Conservation (phyloP, 92 coral and sea anemone species). For the Virgularia gustaviana region DNA sequence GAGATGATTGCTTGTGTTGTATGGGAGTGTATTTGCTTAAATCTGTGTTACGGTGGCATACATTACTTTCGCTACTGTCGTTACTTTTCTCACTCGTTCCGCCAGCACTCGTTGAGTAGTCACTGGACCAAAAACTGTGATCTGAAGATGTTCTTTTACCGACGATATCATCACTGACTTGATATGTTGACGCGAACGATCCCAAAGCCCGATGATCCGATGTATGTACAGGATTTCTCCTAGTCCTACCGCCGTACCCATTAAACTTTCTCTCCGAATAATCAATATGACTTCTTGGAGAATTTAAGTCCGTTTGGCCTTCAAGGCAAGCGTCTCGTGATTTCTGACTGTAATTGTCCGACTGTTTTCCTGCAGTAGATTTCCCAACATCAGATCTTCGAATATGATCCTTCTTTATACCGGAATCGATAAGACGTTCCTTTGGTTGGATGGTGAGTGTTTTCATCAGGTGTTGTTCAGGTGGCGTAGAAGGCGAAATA, state of each 20-base stretch:
- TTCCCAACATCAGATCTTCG: neutral
- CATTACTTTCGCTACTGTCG: slow-evolving; percentile 8
- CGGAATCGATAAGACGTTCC: slow-evolving; percentile 20
- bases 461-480: neutral
- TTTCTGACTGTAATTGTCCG: slow-evolving; percentile 11
- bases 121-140: slow-evolving; percentile 39
- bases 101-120: slow-evolving; percentile 34
- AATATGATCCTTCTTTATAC: neutral
- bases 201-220: slow-evolving; percentile 19
- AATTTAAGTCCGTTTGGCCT: neutral
- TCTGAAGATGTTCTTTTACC: slow-evolving; percentile 26
- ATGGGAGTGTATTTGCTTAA: neutral
- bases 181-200: slow-evolving; percentile 27
- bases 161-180: slow-evolving; percentile 25
- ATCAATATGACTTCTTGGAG: slow-evolving; percentile 2
- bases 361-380: neutral
- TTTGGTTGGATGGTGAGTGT: slow-evolving; percentile 24
- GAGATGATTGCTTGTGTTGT: neutral
- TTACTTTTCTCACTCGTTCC: slow-evolving; percentile 37
- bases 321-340: slow-evolving; percentile 6
- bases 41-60: neutral
- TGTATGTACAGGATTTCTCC: neutral
- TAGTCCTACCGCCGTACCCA: no score
- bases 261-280: neutral
- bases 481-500: slow-evolving; percentile 2